Evolutionary conservation across 2,797 vertebrate species (phyloP).

Genomic region (Sandelia bainsii): DNA sequence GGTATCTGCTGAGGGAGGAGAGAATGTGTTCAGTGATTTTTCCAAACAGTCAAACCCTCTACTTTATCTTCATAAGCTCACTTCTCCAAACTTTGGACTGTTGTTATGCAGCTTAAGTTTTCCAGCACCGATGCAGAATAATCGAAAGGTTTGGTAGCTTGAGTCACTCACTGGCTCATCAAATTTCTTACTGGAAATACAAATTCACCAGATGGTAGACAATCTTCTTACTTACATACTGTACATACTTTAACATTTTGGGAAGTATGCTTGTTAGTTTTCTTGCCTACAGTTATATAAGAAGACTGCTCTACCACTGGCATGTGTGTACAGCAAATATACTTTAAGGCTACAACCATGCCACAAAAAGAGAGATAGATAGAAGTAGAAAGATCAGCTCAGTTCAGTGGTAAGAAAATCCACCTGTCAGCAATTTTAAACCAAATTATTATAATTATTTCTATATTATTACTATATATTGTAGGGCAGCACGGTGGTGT

Average conservation of each 20-base stretch:
- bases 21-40: slow-evolving; percentile 30
- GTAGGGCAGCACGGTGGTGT: too few species aligned
- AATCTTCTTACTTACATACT: not conserved
- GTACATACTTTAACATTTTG: not conserved
- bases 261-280: not conserved
- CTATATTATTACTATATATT: too few species aligned
- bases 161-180: not conserved
- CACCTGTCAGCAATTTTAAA: too few species aligned
- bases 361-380: too few species aligned
- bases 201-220: not conserved
- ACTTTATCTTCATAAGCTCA: slow-evolving; percentile 15
- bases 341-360: too few species aligned
- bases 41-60: slow-evolving; percentile 8
- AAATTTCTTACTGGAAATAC: not conserved
- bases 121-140: not conserved
- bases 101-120: slow-evolving; percentile 10
- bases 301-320: not conserved
- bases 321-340: too few species aligned
- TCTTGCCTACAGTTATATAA: not conserved
- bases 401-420: too few species aligned
- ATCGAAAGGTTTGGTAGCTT: not conserved
- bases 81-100: slow-evolving; percentile 23
- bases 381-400: too few species aligned
- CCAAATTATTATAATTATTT: too few species aligned
- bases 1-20: slow-evolving; percentile 14